Percentiles rank a stretch among this genome's conserved stretches.
phyloP scores from a whole-genome alignment of 2,797 vertebrate species.

The Siniperca undulata region DNA sequence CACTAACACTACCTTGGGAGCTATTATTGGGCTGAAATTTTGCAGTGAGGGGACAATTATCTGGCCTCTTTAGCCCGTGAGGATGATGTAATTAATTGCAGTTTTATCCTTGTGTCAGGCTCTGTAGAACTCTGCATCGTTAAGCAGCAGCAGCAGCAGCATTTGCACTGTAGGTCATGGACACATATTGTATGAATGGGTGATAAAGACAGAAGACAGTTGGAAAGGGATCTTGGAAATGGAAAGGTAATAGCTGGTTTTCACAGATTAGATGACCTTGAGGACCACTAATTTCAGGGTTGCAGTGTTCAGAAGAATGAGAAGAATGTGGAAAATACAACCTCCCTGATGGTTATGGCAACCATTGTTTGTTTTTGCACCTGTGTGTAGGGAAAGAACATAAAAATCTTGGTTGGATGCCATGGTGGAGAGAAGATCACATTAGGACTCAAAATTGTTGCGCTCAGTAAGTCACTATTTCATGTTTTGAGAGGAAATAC shows the following conservation, averaged over 20 bases:
- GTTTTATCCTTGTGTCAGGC: slow-evolving; percentile 36
- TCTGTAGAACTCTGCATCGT: slow-evolving; percentile 34
- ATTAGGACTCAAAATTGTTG: not conserved
- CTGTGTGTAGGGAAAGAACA: slow-evolving; percentile 45
- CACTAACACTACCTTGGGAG: slow-evolving; percentile 59
- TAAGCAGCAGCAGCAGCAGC: slow-evolving; percentile 22
- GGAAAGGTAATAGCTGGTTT: slow-evolving; percentile 43
- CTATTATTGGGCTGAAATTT: slow-evolving; percentile 63
- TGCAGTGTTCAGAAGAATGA: slow-evolving; percentile 38
- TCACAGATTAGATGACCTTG: slow-evolving; percentile 52
- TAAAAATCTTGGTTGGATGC: slow-evolving; percentile 38
- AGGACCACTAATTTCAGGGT: slow-evolving; percentile 61
- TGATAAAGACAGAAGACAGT: slow-evolving; percentile 27
- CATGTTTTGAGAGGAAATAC: slow-evolving; percentile 11
- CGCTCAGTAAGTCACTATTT: slow-evolving; percentile 6
- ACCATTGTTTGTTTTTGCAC: slow-evolving; percentile 62
- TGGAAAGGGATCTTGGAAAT: slow-evolving; percentile 36
- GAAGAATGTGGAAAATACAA: slow-evolving; percentile 63
- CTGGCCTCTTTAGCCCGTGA: slow-evolving; percentile 45
- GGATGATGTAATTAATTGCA: slow-evolving; percentile 68
- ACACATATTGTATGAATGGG: slow-evolving; percentile 22
- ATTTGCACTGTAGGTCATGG: slow-evolving; percentile 15
- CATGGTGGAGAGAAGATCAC: slow-evolving; percentile 23
- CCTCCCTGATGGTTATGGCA: slow-evolving; percentile 43
- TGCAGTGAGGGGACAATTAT: slow-evolving; percentile 70